These are phyloP conservation scores for Camelus dromedarius DNA, from an alignment of 2,113 vertebrate genomes.

Conservation along the genomic window DNA sequence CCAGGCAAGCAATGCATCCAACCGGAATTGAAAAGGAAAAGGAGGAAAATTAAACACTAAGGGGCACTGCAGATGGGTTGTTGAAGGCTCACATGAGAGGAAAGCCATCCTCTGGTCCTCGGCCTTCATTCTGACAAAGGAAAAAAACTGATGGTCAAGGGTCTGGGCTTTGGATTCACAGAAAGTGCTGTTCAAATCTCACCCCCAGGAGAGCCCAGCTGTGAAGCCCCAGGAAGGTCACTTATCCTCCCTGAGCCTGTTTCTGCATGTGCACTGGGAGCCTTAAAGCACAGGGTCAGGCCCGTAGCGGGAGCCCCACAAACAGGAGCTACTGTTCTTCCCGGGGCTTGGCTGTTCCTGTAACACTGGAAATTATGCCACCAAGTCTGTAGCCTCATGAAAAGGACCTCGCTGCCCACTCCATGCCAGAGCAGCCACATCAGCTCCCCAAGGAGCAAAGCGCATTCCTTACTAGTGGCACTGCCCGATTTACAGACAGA, in stretches of 20 bases:
- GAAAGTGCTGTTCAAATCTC: background rate
- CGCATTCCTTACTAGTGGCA: background rate
- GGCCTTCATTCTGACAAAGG: background rate
- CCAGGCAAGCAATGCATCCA: background rate
- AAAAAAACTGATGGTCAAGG: background rate
- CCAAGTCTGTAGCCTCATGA: rapidly evolving
- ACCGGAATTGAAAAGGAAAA: background rate
- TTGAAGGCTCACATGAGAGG: background rate
- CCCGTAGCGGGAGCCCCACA: background rate
- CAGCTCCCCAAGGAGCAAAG: background rate
- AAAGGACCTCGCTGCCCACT: background rate
- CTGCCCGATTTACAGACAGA: background rate
- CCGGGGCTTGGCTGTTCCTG: too few species aligned
- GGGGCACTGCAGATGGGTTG: too few species aligned
- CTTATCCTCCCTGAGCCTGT: background rate
- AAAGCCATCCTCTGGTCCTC: background rate
- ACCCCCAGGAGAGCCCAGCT: background rate
- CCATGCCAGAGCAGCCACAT: background rate
- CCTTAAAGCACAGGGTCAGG: background rate
- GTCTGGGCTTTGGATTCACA: background rate
- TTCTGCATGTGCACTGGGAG: background rate
- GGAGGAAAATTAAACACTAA: background rate
- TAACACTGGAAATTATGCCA: background rate
- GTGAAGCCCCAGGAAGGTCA: background rate
- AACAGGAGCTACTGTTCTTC: background rate